These are phyloP conservation scores for Callinectes sapidus DNA, from an alignment of 2,888 invertebrate genomes.

Conservation along the genomic window DNA sequence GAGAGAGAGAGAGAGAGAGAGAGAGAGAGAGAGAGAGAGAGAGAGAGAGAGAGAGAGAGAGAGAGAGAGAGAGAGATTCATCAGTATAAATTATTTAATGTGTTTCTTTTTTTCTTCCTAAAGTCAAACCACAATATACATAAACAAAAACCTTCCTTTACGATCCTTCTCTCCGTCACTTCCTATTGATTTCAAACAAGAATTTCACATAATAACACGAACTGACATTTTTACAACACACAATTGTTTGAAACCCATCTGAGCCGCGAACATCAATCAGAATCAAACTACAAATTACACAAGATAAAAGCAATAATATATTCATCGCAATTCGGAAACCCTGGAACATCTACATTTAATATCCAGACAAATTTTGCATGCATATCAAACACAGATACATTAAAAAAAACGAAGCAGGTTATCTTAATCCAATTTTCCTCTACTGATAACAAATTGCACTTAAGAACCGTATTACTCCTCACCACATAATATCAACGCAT, in stretches of 20 bases:
- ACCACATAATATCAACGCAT: not conserved
- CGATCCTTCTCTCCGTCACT: not conserved
- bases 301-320: not conserved
- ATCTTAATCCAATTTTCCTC: not conserved
- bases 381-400: not conserved
- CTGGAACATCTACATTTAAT: not conserved
- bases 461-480: not conserved
- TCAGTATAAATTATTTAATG: not conserved
- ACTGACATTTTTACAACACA: not conserved
- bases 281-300: not conserved
- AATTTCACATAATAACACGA: not conserved
- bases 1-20: not conserved
- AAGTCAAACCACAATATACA: not conserved
- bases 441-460: not conserved
- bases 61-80: constrained; percentile 22
- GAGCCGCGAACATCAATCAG: not conserved
- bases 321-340: not conserved
- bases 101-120: not conserved
- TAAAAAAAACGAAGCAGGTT: not conserved
- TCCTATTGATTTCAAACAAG: not conserved
- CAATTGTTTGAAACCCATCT: not conserved
- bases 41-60: constrained; percentile 25
- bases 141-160: not conserved
- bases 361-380: not conserved
- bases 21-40: constrained; percentile 25